These are phyloP conservation scores for Alcedo atthis DNA, from an alignment of 2,797 vertebrate species.

Conservation along the genomic window DNA sequence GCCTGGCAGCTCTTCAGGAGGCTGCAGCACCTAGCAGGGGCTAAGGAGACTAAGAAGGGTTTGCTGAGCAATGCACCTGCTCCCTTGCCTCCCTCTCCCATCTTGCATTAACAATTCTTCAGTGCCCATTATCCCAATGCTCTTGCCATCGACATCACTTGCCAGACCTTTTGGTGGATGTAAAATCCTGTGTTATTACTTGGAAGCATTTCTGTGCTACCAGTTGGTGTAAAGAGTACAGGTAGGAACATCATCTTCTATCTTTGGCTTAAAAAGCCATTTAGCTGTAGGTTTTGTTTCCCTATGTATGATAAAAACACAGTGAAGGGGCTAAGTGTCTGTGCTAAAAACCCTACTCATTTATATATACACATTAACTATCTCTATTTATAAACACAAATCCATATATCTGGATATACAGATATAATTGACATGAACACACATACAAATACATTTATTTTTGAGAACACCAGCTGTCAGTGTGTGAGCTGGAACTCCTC, in stretches of 20 bases:
- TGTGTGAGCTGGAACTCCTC: not conserved
- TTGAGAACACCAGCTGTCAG: not conserved
- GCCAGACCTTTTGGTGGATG: not conserved
- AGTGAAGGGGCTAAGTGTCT: not conserved
- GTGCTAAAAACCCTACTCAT: not conserved
- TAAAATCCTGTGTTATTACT: not conserved
- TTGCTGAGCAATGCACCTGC: not conserved
- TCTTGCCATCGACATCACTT: not conserved
- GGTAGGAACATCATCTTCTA: not conserved
- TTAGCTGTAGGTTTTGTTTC: not conserved
- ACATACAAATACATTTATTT: not conserved
- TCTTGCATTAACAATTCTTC: not conserved
- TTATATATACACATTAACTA: not conserved
- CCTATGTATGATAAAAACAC: not conserved
- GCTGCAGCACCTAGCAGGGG: not conserved
- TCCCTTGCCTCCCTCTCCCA: not conserved
- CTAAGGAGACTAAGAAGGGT: not conserved
- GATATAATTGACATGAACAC: not conserved
- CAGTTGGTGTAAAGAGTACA: not conserved
- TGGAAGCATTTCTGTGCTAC: not conserved
- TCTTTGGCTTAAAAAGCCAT: not conserved
- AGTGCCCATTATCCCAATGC: not conserved
- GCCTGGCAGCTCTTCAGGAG: not conserved
- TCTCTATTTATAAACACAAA: not conserved
- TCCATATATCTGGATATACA: not conserved